Conservation (phyloP, 2,113 vertebrate genomes). For the Dissostichus mawsoni region DNA sequence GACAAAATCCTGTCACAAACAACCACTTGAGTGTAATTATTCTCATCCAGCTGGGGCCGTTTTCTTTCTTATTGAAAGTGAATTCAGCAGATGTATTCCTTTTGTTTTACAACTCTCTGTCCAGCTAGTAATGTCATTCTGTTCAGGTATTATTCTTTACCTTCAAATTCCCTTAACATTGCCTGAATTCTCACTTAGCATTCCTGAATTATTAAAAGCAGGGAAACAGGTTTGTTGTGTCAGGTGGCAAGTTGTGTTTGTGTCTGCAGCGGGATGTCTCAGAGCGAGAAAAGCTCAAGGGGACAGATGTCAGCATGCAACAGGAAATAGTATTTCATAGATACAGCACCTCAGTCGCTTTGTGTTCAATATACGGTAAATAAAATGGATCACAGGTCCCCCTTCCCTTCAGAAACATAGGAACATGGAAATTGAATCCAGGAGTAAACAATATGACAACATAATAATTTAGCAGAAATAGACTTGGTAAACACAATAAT, state of each 20-base stretch:
- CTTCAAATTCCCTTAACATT: slow-evolving; percentile 22
- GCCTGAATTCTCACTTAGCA: slow-evolving; percentile 3
- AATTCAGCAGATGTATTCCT: slow-evolving; percentile 16
- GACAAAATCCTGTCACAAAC: slow-evolving; percentile 51
- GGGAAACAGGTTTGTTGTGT: slow-evolving; percentile 25
- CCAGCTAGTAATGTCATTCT: slow-evolving; percentile 5
- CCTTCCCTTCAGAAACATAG: not conserved
- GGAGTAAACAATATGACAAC: not conserved
- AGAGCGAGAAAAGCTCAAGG: slow-evolving; percentile 2
- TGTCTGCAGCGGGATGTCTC: slow-evolving; percentile 17
- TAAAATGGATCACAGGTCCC: slow-evolving; percentile 5
- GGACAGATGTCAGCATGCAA: slow-evolving; percentile 26
- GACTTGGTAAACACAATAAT: not conserved
- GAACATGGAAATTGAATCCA: slow-evolving; percentile 19
- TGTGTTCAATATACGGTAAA: slow-evolving; percentile 19
- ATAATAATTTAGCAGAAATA: not conserved
- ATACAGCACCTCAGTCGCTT: not conserved
- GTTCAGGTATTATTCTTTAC: slow-evolving; percentile 20
- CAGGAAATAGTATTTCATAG: slow-evolving; percentile 46
- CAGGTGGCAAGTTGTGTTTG: slow-evolving; percentile 50
- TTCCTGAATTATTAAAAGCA: slow-evolving; percentile 46
- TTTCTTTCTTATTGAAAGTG: slow-evolving; percentile 34
- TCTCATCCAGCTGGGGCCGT: slow-evolving; percentile 37
- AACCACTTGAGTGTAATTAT: slow-evolving; percentile 40
- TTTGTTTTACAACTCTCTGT: slow-evolving; percentile 42